Conservation (phyloP, 2,797 vertebrate genomes). For the Selene dorsalis region DNA sequence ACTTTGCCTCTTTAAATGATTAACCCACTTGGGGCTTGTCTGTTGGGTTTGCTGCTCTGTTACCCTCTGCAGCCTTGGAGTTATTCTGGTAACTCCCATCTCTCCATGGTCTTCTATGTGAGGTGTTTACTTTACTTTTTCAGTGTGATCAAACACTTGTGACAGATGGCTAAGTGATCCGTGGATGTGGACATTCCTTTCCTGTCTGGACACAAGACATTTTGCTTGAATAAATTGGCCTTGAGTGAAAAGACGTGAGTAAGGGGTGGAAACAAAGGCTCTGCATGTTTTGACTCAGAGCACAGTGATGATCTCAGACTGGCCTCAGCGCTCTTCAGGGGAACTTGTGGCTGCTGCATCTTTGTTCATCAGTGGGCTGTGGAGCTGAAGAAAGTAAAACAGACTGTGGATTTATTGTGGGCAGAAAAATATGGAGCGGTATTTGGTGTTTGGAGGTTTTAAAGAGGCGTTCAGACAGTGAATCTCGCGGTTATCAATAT, state of each 20-base stretch:
- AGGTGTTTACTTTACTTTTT: conserved; percentile 61
- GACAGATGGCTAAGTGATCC: conserved; percentile 48
- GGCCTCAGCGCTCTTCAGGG: not conserved
- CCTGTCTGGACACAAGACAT: conserved; percentile 44
- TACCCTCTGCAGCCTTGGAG: conserved; percentile 43
- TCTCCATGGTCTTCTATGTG: conserved; percentile 19
- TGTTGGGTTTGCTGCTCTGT: conserved; percentile 29
- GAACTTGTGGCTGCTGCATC: conserved; percentile 1
- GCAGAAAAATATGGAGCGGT: conserved; percentile 3
- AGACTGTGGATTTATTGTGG: not conserved
- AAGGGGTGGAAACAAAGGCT: conserved; percentile 48
- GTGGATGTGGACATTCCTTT: conserved; percentile 63
- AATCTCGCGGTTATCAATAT: conserved; percentile 35
- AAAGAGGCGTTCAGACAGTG: not conserved
- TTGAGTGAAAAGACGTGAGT: conserved; percentile 52
- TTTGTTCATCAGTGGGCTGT: not conserved
- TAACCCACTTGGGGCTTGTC: conserved; percentile 57
- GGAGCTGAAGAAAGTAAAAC: not conserved
- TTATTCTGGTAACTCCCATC: conserved; percentile 38
- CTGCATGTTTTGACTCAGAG: conserved; percentile 33
- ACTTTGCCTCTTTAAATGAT: conserved; percentile 67
- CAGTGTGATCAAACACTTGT: conserved; percentile 48
- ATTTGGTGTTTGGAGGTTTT: conserved; percentile 4
- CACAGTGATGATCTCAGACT: conserved; percentile 15
- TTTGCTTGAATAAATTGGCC: conserved; percentile 57